Conservation (phyloP, 2,888 invertebrate genomes). For the Idaea aversata region DNA sequence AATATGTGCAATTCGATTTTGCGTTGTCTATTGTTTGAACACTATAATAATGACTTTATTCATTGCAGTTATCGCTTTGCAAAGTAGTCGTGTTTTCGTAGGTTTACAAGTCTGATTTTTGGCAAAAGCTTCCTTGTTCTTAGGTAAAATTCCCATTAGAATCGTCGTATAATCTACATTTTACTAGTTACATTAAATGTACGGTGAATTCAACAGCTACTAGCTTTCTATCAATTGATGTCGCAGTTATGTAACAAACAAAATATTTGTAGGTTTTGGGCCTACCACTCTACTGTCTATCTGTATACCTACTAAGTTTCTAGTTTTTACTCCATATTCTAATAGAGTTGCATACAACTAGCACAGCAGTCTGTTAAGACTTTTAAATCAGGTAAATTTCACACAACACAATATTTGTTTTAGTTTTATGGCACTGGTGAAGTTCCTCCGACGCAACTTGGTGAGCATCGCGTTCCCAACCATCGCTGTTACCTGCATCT, state of each 20-base stretch:
- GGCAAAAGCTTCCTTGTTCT: not conserved
- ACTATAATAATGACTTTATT: not conserved
- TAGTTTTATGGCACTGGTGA: conserved; percentile 78
- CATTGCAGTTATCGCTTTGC: not conserved
- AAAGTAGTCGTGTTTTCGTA: not conserved
- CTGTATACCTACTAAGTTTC: not conserved
- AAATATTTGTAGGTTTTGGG: not conserved
- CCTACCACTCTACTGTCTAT: not conserved
- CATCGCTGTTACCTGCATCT: conserved; percentile 80
- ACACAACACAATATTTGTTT: conserved; percentile 12
- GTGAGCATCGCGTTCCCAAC: conserved; percentile 85
- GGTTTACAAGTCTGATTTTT: not conserved
- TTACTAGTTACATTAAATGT: not conserved
- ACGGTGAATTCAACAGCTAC: not conserved
- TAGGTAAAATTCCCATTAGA: not conserved
- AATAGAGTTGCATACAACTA: not conserved
- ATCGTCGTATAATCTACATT: not conserved
- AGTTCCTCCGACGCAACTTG: conserved; percentile 82
- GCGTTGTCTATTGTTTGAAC: not conserved
- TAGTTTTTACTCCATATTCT: not conserved
- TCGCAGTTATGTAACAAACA: not conserved
- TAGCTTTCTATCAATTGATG: not conserved
- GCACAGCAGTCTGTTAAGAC: not conserved
- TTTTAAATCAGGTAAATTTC: not conserved
- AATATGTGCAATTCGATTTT: not conserved